Base-by-base conservation (phyloP, 2,888 invertebrate genomes). In the Sarcophaga carnaria region DNA sequence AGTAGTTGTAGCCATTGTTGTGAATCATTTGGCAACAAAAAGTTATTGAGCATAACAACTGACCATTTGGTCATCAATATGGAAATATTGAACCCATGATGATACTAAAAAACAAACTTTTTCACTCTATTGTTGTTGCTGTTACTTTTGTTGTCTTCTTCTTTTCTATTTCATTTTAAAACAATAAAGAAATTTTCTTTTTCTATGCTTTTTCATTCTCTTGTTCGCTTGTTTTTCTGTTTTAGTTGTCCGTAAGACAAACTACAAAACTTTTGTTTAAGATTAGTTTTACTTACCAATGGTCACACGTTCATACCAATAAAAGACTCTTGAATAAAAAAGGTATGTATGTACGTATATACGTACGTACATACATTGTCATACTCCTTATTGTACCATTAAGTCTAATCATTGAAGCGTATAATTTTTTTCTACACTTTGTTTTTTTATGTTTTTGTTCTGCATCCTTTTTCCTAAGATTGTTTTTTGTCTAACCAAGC, bases 11-110 rank as follows among this genome's bases (percentile, higher is more conserved):
- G 82, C 66, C 71, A 69, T 78, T 78, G 80, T 69, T 78, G 77
- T 74, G 80, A 82, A 78, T 88, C 85, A 83, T 88, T 80, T 85
- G 87, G 78, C 83, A 83, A 74, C 80, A 85, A 83, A 87, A 87
- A 84, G 79, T 87, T 87, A 87, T 87, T 81, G 81, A 87, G 87
- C 87, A 87, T 84, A 84, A 82, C 87, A 87, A 87, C 72, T 84
- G 87, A 87, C 84, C 87, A 84, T 78, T 87, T 84, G 87, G 86
- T 80, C 83, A 86, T 83, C 86, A 86, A 86, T 86, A 86, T 86
- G 86, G 84, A 84, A 84, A 87, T 87, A 87, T 87, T 84, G 87
- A 87, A 82, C 87, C 81, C 87, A 76, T 72, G 87, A 81, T 84
- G 87, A 84, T 84, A 84, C 81, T 79, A 47, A 75, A 82, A 75